phyloP scores from a whole-genome alignment of 35 echinoderm and acorn worm species.

The Diadema setosum region DNA sequence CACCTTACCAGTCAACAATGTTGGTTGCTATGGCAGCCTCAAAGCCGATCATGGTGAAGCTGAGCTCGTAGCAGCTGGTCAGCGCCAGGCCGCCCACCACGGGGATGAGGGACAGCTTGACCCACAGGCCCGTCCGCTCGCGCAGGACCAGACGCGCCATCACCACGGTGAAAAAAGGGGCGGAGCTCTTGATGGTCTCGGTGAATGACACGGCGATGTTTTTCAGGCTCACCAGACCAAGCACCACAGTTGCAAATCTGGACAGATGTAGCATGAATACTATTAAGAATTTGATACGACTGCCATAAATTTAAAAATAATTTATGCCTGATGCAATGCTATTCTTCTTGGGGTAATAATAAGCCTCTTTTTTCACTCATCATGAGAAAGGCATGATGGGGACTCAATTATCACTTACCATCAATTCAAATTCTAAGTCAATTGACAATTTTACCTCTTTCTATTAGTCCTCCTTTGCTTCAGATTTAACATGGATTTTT shows the following conservation, averaged over 20 bases:
- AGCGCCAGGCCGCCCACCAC: conserved; percentile 89
- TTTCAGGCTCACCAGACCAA: conserved; percentile 86
- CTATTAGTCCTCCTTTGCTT: no score
- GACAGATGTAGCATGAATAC: no score
- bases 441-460: no score
- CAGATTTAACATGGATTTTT: no score
- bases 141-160: conserved; percentile 73
- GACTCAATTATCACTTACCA: no score
- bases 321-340: no score
- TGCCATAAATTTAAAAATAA: no score
- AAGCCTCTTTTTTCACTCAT: no score
- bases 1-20: conserved; percentile 97
- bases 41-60: conserved; percentile 86
- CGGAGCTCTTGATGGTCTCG: conserved; percentile 96
- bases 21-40: conserved; percentile 93
- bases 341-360: no score
- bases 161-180: conserved; percentile 89
- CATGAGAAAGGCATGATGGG: no score
- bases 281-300: no score
- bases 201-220: conserved; percentile 98
- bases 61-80: conserved; percentile 94
- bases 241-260: conserved; percentile 87
- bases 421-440: no score
- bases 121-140: conserved; percentile 76
- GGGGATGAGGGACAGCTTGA: conserved; percentile 81